A percentile compares a stretch with the other conserved stretches of the same genome.
phyloP scores from a whole-genome alignment of 2,797 vertebrate genomes.

The Triplophysa bombifrons region DNA sequence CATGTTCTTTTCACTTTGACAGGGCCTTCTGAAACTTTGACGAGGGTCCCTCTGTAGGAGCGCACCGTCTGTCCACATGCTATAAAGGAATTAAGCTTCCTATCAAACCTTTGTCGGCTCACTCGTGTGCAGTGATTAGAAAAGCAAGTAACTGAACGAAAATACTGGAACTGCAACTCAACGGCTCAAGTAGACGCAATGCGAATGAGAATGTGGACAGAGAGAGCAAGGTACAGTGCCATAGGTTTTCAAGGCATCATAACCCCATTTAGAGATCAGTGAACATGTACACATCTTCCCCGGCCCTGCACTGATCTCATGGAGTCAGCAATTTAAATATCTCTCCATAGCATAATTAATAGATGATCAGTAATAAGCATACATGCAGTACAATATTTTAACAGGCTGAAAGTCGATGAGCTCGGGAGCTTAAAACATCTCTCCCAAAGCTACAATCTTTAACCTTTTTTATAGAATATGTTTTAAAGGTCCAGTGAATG shows the following conservation, averaged over 20 bases:
- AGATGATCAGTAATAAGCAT: slow-evolving; percentile 8
- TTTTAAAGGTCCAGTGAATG: too few species aligned
- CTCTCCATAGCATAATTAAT: slow-evolving; percentile 4
- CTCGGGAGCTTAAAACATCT: too few species aligned
- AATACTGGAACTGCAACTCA: slow-evolving; percentile 36
- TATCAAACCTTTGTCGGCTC: slow-evolving; percentile 80
- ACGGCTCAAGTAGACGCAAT: slow-evolving; percentile 23
- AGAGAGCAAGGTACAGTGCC: not conserved
- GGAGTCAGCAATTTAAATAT: slow-evolving; percentile 4
- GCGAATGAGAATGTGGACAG: slow-evolving; percentile 19
- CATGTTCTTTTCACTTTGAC: slow-evolving; percentile 99
- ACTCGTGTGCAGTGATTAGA: slow-evolving; percentile 89
- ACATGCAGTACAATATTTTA: not conserved
- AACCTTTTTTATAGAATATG: too few species aligned
- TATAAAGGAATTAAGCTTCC: slow-evolving; percentile 87
- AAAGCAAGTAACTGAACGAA: slow-evolving; percentile 70
- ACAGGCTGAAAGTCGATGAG: too few species aligned
- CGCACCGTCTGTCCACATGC: slow-evolving; percentile 69
- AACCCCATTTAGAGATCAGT: slow-evolving; percentile 30
- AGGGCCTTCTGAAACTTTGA: slow-evolving; percentile 98
- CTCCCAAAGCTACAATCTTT: too few species aligned
- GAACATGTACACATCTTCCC: slow-evolving; percentile 16
- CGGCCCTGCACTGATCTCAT: not conserved
- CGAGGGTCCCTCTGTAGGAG: slow-evolving; percentile 90
- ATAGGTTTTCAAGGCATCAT: not conserved